Evolutionary conservation across 2,113 vertebrate species (phyloP), one percentile per base, ranked within the genome.

Genomic region (Scortum barcoo): DNA sequence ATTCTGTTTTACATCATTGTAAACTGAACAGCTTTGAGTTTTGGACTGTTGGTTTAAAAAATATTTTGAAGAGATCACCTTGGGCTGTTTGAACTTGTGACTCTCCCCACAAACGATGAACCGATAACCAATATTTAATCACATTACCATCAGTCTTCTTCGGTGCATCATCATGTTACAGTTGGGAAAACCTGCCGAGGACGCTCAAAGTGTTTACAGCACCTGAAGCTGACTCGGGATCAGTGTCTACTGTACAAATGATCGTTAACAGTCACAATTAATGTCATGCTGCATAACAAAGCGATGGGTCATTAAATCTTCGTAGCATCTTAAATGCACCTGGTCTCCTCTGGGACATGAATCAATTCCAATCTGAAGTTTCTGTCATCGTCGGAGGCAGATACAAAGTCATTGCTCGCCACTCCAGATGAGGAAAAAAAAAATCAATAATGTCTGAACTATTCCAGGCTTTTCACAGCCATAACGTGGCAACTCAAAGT

Each of bases 341-440:
- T 28, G 11, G 10, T 22, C 54, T 73, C n/a, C 3, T 17, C 56
- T 13, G n/a, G 42, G 79, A 72, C 40, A 38, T n/a, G 5, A 85
- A 89, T 90, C 85, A 80, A 87, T 90, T 71, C 57, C 66, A 85
- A 88, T 89, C 81, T 84, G 72, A 75, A 74, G 85, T 82, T 87
- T 83, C 70, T 78, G 36, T 73, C 48, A 68, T 63, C 74, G 84
- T 83, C 19, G 1, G 74, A 70, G 28, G 42, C 2, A 54, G 62
- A 84, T 38, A 65, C 58, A 76, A 70, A 88, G 76, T 57, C 75
- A 72, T 16, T 30, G 26, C 70, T 62, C 56, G 50, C 28, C 50
- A 48, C 69, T 82, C 24, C 44, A 30, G 57, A 77, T 28, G 56
- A n/a, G n/a, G 1, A 14, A 1, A 28, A 11, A 28, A 53, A 61